Evolutionary conservation across 2,113 vertebrate genomes (phyloP).

Genomic region (Corythornis madagascariensis): DNA sequence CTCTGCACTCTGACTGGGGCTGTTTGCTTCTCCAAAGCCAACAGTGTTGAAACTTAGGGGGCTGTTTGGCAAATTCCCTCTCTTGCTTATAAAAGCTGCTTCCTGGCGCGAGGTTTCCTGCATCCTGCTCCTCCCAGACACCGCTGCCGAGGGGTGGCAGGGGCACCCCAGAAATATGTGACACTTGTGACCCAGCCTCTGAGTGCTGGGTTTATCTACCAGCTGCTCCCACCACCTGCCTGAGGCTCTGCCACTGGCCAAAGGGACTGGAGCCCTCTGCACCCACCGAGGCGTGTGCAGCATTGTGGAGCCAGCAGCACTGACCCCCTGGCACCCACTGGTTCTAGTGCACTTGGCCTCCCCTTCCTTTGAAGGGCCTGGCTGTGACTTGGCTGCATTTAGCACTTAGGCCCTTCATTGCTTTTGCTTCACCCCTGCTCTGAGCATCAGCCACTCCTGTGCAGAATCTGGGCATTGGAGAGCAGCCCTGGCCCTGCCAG

Average conservation of each 20-base stretch:
- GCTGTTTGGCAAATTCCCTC: background rate
- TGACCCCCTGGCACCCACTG: accelerated
- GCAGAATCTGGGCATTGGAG: background rate
- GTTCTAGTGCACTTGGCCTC: background rate
- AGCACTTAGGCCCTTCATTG: background rate
- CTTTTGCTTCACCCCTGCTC: background rate
- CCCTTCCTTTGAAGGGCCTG: background rate
- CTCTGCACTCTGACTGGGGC: background rate
- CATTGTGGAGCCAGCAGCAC: background rate
- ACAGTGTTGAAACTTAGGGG: background rate
- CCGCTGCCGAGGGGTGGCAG: accelerated
- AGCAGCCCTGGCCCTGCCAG: accelerated
- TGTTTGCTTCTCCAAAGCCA: background rate
- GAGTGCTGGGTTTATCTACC: background rate
- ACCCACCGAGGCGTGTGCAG: accelerated
- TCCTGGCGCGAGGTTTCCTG: background rate
- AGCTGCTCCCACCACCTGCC: background rate
- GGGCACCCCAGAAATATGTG: background rate
- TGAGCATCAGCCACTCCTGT: accelerated
- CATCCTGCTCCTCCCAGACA: background rate
- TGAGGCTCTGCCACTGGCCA: accelerated
- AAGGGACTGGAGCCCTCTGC: background rate
- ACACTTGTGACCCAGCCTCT: accelerated
- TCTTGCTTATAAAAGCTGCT: slow-evolving; percentile 1
- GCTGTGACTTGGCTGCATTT: background rate